Base-by-base conservation (phyloP, 2,113 vertebrate species). In the Solenodon paradoxus region DNA sequence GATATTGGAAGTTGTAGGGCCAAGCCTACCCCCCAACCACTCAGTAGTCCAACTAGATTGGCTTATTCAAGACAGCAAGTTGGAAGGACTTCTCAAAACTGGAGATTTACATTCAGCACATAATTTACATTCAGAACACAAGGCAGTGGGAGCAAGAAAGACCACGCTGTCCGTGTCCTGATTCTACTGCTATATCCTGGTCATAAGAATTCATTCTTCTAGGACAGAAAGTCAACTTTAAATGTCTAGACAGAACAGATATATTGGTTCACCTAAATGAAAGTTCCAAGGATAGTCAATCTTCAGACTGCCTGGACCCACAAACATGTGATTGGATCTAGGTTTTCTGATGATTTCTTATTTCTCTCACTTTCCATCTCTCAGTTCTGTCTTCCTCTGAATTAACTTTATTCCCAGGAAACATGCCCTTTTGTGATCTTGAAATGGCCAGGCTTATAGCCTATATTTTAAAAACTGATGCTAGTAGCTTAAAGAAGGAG, bases 1-100 rank as follows among this genome's bases (percentile, higher is more conserved):
- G n/a, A 63, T 35, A 55, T 0, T 28, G 45, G 69, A 49, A 40
- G 11, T 9, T 0, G 0, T 12, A 45, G 51, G 68, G 20, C 51
- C 49, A 55, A 9, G 5, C 5, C 5, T 0, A 26, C 35, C 7
- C 22, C 16, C 16, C 1, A 4, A 13, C 19, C 13, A 47, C 38
- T 15, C 15, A 10, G 7, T 9, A 7, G 8, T 22, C 32, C 63
- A 19, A 38, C 24, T 1, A 24, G 53, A 32, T 38, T 61, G 40
- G 4, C 30, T 69, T 40, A 9, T 35, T n/a, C 61, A 82, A 82
- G 42, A 79, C 3, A 49, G 68, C 66, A 83, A 35, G 15, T 5
- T 57, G 30, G 64, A 57, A 77, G 95, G 38, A 42, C 32, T 79
- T 83, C 63, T 64, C 13, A 13, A 42, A 35, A 24, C 20, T 26